Evolutionary conservation across 1,140 invertebrate species (phyloP), one percentile per base, ranked within the genome.

Genomic region (Pogonomyrmex barbatus): DNA sequence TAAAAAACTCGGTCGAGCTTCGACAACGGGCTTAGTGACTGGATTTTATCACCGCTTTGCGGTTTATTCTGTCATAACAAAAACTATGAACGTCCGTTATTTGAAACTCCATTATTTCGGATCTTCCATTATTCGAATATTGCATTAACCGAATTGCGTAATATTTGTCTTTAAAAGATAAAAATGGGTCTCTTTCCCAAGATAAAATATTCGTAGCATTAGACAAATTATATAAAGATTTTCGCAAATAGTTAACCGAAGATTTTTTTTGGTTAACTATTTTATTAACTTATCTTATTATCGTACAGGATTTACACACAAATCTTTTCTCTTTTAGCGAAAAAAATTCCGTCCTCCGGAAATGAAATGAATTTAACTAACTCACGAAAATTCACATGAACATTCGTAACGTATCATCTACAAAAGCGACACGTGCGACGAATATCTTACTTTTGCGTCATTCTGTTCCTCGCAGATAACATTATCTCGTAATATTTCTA

Each of bases 91-190:
- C 2, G n/a, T 12, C 14, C 17, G 24, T 36, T 73, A 58, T 56
- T 14, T 36, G n/a, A 75, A 75, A 12, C 12, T 42, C 0, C 52
- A 58, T 75, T 75, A 75, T 75, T 39, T 30, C 24, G 36, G 58
- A 75, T 42, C 4, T 24, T 24, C 14, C 45, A 30, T 0, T 9
- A 39, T 39, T 4, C 65, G 42, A 42, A 68, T 68, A 33, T 5
- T 73, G 2, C 42, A 42, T 12, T 39, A 47, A 14, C 47, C 65
- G n/a, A 65, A 65, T 56, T 14, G 36, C n/a, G 4, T 42, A 75
- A 58, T 45, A 5, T 45, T 60, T 58, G 60, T 12, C 58, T 75
- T 75, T 4, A 58, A 58, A 30, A 5, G 17, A 56, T 24, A 12
- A 8, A 56, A 56, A 24, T 8, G 9, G 14, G 14, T 24, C 0